Evolutionary conservation across 2,797 vertebrate species (phyloP), one percentile per base, ranked within the genome.

Genomic region (Myiothlypis coronata): DNA sequence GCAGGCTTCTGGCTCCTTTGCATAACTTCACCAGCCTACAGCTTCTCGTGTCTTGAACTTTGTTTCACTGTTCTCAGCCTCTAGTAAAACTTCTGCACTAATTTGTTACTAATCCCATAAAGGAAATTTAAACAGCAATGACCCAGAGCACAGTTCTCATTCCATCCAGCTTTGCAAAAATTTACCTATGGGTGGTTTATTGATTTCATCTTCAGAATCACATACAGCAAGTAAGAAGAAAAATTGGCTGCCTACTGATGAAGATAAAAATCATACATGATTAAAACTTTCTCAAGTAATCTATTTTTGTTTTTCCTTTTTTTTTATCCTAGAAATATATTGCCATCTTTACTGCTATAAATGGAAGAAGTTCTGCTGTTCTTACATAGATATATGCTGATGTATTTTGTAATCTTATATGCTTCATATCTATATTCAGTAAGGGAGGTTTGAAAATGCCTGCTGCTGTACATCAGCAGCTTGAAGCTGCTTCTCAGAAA

Each of bases 321-420:
- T 72, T 52, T 90, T 50, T 82, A 49, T 35, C n/a, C 83, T 49
- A 65, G 69, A 84, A 90, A 77, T 64, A 49, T 23, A 90, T 70
- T 14, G 12, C 39, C 37, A 14, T 83, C 53, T 67, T 68, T 35
- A 47, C 24, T 70, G 64, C 92, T 90, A 84, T 65, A 96, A 93
- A 87, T 82, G 85, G 89, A 94, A 94, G 74, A 72, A 84, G 34
- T 39, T 90, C 55, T 82, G 78, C 60, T 84, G 19, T 63, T 90
- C 74, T 71, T 70, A 76, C 69, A 75, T 23, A 71, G 76, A 83
- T 68, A 75, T 14, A 90, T 49, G 34, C 81, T 92, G 92, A 94
- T 80, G 70, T 53, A 71, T 85, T 93, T 96, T 68, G 60, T 67
- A 83, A 82, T 77, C 41, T 60, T 89, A 55, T 32, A 37, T 30